Conservation (phyloP, 2,888 invertebrate genomes). For the Anarsia innoxiella region DNA sequence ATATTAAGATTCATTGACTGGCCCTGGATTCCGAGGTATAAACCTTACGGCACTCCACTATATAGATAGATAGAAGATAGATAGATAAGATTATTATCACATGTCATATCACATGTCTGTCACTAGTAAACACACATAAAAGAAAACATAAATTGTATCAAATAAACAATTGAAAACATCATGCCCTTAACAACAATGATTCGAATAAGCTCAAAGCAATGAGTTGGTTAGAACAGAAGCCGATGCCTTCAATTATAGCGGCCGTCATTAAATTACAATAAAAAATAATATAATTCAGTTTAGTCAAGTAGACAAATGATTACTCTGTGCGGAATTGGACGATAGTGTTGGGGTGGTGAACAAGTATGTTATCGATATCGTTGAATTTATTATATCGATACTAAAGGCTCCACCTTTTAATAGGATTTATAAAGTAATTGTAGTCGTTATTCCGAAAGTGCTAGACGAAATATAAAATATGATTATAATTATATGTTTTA, state of each 20-base stretch:
- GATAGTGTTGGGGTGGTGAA: constrained; percentile 31
- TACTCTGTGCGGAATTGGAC: constrained; percentile 54
- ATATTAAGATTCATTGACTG: too few species aligned
- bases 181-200: constrained; percentile 56
- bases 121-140: too few species aligned
- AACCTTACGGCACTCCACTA: too few species aligned
- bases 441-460: too few species aligned
- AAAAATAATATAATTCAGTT: constrained; percentile 73
- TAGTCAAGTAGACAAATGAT: constrained; percentile 74
- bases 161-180: constrained; percentile 12
- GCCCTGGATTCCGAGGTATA: too few species aligned
- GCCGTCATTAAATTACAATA: constrained; percentile 64
- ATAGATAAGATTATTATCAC: too few species aligned
- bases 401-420: not conserved
- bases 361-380: not conserved
- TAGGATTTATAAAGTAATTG: not conserved
- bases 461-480: constrained; percentile 3
- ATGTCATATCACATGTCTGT: too few species aligned
- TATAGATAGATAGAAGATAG: too few species aligned
- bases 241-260: constrained; percentile 56
- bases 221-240: constrained; percentile 59
- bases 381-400: not conserved
- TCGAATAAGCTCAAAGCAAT: constrained; percentile 41
- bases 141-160: too few species aligned
- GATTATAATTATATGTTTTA: not conserved